Evolutionary conservation across 2,113 vertebrate species (phyloP).

Genomic region (Syngnathoides biaculeatus): DNA sequence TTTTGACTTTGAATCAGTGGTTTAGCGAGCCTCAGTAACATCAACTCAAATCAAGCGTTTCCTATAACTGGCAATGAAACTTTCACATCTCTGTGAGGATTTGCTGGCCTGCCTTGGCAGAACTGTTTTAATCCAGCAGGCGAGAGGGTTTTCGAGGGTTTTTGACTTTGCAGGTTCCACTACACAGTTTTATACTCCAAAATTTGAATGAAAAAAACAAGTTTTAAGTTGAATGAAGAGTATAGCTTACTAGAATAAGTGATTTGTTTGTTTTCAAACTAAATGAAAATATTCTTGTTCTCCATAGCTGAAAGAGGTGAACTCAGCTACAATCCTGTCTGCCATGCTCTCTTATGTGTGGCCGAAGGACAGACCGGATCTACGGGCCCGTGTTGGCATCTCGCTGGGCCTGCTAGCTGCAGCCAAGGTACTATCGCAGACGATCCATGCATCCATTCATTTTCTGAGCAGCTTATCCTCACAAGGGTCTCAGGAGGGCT

Average conservation of each 20-base stretch:
- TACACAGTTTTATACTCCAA: neutral
- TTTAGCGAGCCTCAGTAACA: too few species aligned
- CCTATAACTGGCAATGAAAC: too few species aligned
- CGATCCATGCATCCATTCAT: too few species aligned
- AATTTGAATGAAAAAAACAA: neutral
- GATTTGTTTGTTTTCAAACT: slow-evolving; percentile 26
- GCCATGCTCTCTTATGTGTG: slow-evolving; percentile 94
- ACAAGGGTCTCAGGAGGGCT: too few species aligned
- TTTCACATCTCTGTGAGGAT: too few species aligned
- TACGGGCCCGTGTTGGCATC: slow-evolving; percentile 85
- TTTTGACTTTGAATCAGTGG: too few species aligned
- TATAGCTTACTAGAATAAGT: neutral
- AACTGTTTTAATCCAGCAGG: too few species aligned
- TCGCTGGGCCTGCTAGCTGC: slow-evolving; percentile 86
- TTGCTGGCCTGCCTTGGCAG: too few species aligned
- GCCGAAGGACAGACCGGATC: slow-evolving; percentile 92
- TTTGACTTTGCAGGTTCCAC: neutral
- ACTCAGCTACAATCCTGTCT: slow-evolving; percentile 82
- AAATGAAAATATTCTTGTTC: slow-evolving; percentile 26
- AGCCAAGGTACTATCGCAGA: slow-evolving; percentile 80
- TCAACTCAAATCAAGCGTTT: too few species aligned
- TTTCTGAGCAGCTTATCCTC: too few species aligned
- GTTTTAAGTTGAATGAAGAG: neutral
- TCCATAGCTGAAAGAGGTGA: slow-evolving; percentile 85
- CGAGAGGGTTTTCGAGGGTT: too few species aligned